Percentiles rank a stretch among this genome's conserved stretches.
Conservation (phyloP, 2,113 vertebrate species). For the Smithornis capensis region DNA sequence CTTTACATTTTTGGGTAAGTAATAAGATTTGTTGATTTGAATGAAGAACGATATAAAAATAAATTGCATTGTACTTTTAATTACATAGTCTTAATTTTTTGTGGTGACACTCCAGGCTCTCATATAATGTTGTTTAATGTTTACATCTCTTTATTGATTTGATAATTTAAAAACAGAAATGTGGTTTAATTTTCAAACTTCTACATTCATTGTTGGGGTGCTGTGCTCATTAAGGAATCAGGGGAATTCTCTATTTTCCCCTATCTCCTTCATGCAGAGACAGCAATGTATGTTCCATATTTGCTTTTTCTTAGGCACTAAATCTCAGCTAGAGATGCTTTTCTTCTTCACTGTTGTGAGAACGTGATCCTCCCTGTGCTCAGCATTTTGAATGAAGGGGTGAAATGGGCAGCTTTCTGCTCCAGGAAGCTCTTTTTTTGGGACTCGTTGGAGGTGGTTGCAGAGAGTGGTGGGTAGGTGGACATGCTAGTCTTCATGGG, state of each 20-base stretch:
- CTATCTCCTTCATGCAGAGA: neutral
- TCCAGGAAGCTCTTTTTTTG: neutral
- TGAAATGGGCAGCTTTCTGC: neutral
- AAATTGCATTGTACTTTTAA: slow-evolving; percentile 67
- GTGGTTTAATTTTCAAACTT: neutral
- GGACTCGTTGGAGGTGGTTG: neutral
- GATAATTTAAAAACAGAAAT: slow-evolving; percentile 35
- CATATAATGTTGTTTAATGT: slow-evolving; percentile 54
- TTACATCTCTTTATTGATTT: slow-evolving; percentile 43
- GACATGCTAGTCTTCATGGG: rapidly evolving
- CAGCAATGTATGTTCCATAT: neutral
- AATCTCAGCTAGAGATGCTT: neutral
- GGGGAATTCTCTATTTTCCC: neutral
- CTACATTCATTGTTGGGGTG: neutral
- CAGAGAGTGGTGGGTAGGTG: neutral
- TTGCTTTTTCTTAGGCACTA: neutral
- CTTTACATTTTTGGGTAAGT: slow-evolving; percentile 59
- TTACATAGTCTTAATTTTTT: slow-evolving; percentile 57
- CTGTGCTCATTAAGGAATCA: neutral
- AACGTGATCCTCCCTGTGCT: rapidly evolving
- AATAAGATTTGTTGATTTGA: slow-evolving; percentile 56
- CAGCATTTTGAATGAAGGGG: rapidly evolving
- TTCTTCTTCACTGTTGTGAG: neutral
- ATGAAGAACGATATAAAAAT: slow-evolving; percentile 51
- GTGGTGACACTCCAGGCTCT: slow-evolving; percentile 53